phyloP scores from a whole-genome alignment of 2,888 invertebrate genomes.

The Neuroscelio doddi region DNA sequence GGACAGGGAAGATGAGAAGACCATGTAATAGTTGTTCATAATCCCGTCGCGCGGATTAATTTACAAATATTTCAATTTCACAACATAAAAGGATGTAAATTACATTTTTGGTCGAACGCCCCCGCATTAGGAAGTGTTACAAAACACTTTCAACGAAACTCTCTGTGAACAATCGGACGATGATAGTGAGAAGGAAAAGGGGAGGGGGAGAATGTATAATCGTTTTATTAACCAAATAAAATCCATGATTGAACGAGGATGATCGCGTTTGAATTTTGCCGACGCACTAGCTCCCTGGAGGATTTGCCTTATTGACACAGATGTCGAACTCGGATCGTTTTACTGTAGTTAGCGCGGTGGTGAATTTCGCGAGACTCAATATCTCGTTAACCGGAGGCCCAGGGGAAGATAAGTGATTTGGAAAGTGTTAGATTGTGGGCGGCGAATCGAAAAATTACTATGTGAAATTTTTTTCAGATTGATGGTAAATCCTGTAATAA shows the following conservation, averaged over 20 bases:
- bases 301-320: conserved; percentile 70
- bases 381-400: conserved; percentile 2
- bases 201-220: conserved; percentile 54
- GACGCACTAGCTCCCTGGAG: conserved; percentile 52
- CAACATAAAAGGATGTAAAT: conserved; percentile 71
- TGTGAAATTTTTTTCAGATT: no score
- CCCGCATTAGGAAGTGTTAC: conserved; percentile 43
- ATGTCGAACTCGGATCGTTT: conserved; percentile 64
- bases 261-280: conserved; percentile 56
- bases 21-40: conserved; percentile 63
- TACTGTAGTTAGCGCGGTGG: conserved; percentile 55
- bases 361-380: conserved; percentile 7
- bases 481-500: no score
- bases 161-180: conserved; percentile 34
- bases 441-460: no score
- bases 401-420: not conserved
- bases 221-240: conserved; percentile 72
- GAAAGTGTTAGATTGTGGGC: not conserved
- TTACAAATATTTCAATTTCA: conserved; percentile 72
- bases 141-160: conserved; percentile 38
- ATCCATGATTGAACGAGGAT: conserved; percentile 69
- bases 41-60: conserved; percentile 69
- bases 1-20: no score
- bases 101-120: conserved; percentile 71
- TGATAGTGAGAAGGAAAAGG: conserved; percentile 26